Evolutionary conservation across 2,888 invertebrate species (phyloP), one percentile per base, ranked within the genome.

Genomic region (Tribolium freemani): DNA sequence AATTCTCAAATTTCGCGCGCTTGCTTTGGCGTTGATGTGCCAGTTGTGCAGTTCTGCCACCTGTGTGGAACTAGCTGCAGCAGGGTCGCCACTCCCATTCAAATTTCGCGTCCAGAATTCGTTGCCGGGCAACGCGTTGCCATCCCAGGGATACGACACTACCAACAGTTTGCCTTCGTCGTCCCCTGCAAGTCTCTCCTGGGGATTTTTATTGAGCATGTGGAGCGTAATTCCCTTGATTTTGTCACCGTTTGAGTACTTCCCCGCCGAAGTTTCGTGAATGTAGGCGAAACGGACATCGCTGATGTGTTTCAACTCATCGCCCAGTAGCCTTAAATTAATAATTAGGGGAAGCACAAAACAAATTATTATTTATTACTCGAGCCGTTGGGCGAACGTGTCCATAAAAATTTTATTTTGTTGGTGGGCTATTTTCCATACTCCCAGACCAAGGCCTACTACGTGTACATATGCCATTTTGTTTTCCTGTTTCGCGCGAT

Each of bases 71-170:
- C 89, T 88, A 0, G 91, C 91, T 0, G 91, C 90, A 0, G 91
- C 91, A 0, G 91, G 89, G 79, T 91, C 91, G 0, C 91, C 90
- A 0, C 91, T 90, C 0, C 87, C 82, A 0, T 84, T 81, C 1
- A 91, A 80, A 58, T 86, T 88, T 3, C 89, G 89, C 1, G 84
- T 76, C 93, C 93, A 93, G 83, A 92, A 93, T 80, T 93, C 93
- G 77, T 93, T 93, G 64, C 93, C 93, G 0, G 93, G 93, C 70
- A 91, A 88, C 0, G 93, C 89, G 79, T 93, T 93, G 3, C 92
- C 90, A 81, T 93, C 93, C 91, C 92, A 92, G 0, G 93, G 91
- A 46, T 79, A 80, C 11, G 79, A 78, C 11, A 79, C 79, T 3
- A 80, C 75, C 16, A 79, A 48, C 10, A 80, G 70, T 71, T 79